Conservation (phyloP, 1,140 invertebrate species). For the Anastrepha ludens region DNA sequence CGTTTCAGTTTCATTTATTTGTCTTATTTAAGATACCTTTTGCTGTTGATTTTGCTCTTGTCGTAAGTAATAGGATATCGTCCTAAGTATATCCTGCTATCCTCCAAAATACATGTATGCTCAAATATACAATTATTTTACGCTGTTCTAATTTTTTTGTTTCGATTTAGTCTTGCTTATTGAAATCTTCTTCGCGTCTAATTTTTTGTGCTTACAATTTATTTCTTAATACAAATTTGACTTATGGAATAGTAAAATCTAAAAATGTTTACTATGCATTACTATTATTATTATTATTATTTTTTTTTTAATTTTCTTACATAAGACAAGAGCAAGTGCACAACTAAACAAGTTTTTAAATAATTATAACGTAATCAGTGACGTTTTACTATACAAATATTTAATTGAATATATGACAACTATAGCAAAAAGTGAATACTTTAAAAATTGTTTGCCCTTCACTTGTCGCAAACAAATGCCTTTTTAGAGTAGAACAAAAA, state of each 20-base stretch:
- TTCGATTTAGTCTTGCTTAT: not conserved
- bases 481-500: too few relatives aligned
- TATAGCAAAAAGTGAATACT: too few relatives aligned
- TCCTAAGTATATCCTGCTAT: not conserved
- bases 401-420: too few relatives aligned
- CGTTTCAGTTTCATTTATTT: not conserved
- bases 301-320: not conserved
- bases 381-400: too few relatives aligned
- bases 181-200: not conserved
- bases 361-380: too few relatives aligned
- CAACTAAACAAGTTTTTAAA: too few relatives aligned
- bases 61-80: not conserved
- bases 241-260: conserved; percentile 11
- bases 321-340: not conserved
- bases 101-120: not conserved
- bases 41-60: not conserved
- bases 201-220: not conserved
- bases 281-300: not conserved
- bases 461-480: too few relatives aligned
- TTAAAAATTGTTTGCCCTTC: too few relatives aligned
- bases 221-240: conserved; percentile 26
- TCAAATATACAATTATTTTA: not conserved
- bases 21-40: not conserved
- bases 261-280: conserved; percentile 14
- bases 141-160: not conserved